These are phyloP conservation scores for Myanophis thanlyinensis DNA, from an alignment of 2,113 vertebrate genomes.

Conservation along the genomic window DNA sequence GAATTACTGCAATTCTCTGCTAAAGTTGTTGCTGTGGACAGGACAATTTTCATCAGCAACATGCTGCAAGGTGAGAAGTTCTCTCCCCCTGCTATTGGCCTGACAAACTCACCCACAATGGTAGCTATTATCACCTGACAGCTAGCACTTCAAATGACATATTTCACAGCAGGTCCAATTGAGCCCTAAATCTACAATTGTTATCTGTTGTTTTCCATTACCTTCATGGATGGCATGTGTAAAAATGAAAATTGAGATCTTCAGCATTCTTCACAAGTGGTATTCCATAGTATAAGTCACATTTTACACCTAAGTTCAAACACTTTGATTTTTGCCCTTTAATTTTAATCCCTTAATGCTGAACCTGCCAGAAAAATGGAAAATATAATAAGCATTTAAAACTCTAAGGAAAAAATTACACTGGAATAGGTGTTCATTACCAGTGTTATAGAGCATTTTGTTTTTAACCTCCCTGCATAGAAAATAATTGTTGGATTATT, in stretches of 20 bases:
- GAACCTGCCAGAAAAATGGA: not conserved
- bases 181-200: not conserved
- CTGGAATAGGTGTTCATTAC: not conserved
- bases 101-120: not conserved
- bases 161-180: not conserved
- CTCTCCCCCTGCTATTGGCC: not conserved
- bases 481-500: not conserved
- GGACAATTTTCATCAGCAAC: not conserved
- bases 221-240: not conserved
- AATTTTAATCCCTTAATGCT: not conserved
- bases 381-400: not conserved
- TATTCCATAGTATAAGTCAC: not conserved
- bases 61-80: too few relatives aligned
- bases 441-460: not conserved
- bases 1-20: not conserved
- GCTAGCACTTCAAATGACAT: not conserved
- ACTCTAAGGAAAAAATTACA: not conserved
- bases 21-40: not conserved
- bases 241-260: not conserved
- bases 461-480: not conserved
- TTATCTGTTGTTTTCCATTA: not conserved
- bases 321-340: not conserved
- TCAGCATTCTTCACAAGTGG: not conserved
- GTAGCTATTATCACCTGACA: not conserved
- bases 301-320: not conserved